A percentile compares a stretch with the other conserved stretches of the same genome.
These are phyloP conservation scores for Callorhinus ursinus DNA, from an alignment of 2,113 vertebrate species.

Conservation along the genomic window DNA sequence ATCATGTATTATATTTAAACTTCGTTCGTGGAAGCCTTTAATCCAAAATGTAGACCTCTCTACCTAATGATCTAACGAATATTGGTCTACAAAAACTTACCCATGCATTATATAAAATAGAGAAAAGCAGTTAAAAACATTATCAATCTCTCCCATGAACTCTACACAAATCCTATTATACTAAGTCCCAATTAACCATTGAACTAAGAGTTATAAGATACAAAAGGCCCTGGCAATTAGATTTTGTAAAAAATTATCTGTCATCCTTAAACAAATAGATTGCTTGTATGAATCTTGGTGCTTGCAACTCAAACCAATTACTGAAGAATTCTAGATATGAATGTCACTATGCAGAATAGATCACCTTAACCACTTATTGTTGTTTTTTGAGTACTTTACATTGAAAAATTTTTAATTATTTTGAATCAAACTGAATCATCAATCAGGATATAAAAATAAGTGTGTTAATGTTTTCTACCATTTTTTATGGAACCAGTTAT, in stretches of 20 bases:
- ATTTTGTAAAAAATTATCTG: neutral
- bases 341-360: neutral
- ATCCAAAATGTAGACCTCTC: neutral
- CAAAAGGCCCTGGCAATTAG: neutral
- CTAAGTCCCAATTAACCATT: neutral
- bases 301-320: neutral
- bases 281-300: neutral
- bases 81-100: neutral
- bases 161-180: neutral
- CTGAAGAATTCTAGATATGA: neutral
- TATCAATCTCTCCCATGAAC: neutral
- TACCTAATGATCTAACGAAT: neutral
- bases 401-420: neutral
- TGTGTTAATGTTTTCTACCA: neutral
- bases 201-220: neutral
- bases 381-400: neutral
- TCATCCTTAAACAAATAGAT: neutral
- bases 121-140: neutral
- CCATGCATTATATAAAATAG: neutral
- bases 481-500: neutral
- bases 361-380: neutral
- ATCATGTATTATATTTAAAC: neutral
- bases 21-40: neutral
- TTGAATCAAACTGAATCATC: neutral
- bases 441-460: neutral